Percentiles rank a stretch among this genome's conserved stretches.
Evolutionary conservation across 1,140 invertebrate genomes (phyloP).

Genomic region (Oryzaephilus surinamensis): DNA sequence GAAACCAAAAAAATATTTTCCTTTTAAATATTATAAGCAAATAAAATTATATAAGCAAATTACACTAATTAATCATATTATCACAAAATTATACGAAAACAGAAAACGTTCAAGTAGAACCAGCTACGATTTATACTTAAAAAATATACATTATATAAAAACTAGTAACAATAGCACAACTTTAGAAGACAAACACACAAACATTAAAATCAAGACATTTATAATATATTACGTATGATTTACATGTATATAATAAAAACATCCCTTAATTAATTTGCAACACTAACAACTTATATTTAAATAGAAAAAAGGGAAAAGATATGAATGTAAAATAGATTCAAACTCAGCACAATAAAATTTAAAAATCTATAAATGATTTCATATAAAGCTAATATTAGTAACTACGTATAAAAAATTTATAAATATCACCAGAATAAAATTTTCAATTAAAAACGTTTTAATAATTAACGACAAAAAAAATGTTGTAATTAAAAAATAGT

Average conservation of each 20-base stretch:
- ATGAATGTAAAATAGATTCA: constrained; percentile 6
- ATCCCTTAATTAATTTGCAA: constrained; percentile 12
- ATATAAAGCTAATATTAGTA: constrained; percentile 23
- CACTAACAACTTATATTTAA: constrained; percentile 19
- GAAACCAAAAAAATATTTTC: no score
- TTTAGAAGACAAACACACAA: neutral
- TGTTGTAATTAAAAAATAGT: constrained; percentile 3
- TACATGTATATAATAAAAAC: neutral
- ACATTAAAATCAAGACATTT: neutral
- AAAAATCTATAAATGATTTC: constrained; percentile 10
- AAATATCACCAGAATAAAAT: neutral
- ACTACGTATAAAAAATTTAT: no score
- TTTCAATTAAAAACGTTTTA: neutral
- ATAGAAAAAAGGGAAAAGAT: neutral
- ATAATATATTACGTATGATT: constrained; percentile 1
- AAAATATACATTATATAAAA: constrained; percentile 3
- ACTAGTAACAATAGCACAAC: neutral
- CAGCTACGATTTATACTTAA: no score
- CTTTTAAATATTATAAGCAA: no score
- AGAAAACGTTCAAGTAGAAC: no score
- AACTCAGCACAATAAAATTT: constrained; percentile 13
- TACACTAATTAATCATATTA: no score
- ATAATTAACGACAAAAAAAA: constrained; percentile 3
- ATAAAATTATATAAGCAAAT: no score
- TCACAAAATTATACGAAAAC: no score